phyloP scores from a whole-genome alignment of 2,888 invertebrate genomes.

The Drosophila cracens region DNA sequence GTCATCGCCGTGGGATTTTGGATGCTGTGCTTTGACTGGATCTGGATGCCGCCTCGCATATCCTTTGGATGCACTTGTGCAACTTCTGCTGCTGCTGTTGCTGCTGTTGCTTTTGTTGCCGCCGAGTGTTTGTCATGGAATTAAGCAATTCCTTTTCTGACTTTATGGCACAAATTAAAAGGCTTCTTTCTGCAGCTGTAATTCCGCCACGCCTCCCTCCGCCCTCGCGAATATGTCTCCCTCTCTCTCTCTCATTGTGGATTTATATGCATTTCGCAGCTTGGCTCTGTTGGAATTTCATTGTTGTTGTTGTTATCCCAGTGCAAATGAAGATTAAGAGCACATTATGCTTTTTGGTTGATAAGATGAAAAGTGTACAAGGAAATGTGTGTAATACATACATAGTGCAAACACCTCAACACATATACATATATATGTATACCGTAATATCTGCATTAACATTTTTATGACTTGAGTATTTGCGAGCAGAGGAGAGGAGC shows the following conservation, averaged over 20 bases:
- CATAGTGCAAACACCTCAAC: slow-evolving; percentile 25
- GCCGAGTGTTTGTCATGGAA: slow-evolving; percentile 69
- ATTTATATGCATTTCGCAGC: slow-evolving; percentile 4
- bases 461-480: slow-evolving; percentile 19
- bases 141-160: slow-evolving; percentile 70
- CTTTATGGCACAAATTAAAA: slow-evolving; percentile 74
- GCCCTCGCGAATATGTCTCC: not conserved
- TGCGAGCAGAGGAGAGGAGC: not conserved
- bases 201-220: not conserved
- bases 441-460: not conserved
- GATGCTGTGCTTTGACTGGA: not conserved
- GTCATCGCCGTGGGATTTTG: slow-evolving; percentile 56
- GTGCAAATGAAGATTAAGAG: slow-evolving; percentile 61
- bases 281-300: slow-evolving; percentile 15
- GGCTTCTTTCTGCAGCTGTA: slow-evolving; percentile 45
- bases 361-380: slow-evolving; percentile 43
- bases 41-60: slow-evolving; percentile 5
- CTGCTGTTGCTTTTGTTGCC: slow-evolving; percentile 1
- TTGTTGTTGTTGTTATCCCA: slow-evolving; percentile 15
- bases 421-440: not conserved
- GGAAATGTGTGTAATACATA: slow-evolving; percentile 20
- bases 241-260: not conserved
- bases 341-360: slow-evolving; percentile 54
- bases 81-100: not conserved
- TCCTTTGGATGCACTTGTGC: slow-evolving; percentile 35